These are phyloP conservation scores for Tipula unca DNA, from an alignment of 2,888 invertebrate species.

Conservation along the genomic window DNA sequence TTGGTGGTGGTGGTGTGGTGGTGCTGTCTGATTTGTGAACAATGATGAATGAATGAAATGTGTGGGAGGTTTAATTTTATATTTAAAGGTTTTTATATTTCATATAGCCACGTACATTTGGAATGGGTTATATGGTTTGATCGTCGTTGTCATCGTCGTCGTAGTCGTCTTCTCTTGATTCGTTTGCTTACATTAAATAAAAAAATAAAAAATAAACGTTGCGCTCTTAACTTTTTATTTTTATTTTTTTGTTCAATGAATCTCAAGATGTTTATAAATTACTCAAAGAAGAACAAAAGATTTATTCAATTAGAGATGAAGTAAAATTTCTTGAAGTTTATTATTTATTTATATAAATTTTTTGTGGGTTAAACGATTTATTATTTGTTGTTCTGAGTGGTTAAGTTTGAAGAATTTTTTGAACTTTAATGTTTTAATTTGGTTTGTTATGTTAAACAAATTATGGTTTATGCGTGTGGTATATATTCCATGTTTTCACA, in stretches of 20 bases:
- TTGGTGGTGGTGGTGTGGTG: background rate
- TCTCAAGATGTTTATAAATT: background rate
- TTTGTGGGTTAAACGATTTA: constrained; percentile 3
- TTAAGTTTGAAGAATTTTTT: background rate
- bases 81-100: background rate
- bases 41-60: constrained; percentile 3
- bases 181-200: background rate
- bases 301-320: constrained; percentile 14
- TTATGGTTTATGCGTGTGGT: background rate
- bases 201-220: background rate
- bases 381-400: background rate
- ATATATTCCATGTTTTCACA: too few species aligned
- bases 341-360: background rate
- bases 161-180: background rate
- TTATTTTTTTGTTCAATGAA: background rate
- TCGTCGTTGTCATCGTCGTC: background rate
- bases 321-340: background rate
- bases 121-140: background rate
- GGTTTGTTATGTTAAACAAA: background rate
- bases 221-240: background rate
- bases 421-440: background rate
- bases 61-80: background rate
- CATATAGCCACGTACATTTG: background rate
- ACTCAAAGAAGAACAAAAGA: background rate
- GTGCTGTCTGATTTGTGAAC: background rate